These are phyloP conservation scores for Cancer borealis DNA, from an alignment of 2,888 invertebrate genomes.

Conservation along the genomic window DNA sequence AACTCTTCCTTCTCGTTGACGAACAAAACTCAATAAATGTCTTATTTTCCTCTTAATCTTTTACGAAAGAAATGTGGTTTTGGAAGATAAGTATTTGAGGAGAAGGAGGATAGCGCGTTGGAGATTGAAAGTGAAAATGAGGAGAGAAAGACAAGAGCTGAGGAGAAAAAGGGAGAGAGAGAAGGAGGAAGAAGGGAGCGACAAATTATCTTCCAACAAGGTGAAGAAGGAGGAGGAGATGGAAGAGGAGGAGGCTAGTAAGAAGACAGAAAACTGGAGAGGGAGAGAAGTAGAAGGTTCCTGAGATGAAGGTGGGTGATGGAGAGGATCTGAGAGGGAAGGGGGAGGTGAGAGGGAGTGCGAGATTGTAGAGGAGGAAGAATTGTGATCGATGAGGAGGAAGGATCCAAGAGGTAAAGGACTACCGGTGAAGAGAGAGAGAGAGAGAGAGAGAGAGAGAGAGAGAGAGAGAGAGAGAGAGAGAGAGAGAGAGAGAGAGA, in stretches of 20 bases:
- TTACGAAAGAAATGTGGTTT: background rate
- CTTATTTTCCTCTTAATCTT: background rate
- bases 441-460: background rate
- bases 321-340: background rate
- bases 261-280: no score
- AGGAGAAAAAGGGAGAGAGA: no score
- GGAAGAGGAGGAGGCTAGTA: no score
- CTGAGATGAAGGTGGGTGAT: no score
- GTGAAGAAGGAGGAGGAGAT: background rate
- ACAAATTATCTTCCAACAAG: background rate
- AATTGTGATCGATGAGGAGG: conserved; percentile 17
- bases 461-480: conserved; percentile 5
- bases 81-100: background rate
- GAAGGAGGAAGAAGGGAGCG: background rate
- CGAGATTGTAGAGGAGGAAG: conserved; percentile 26
- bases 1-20: background rate
- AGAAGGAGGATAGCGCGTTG: background rate
- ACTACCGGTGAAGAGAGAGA: no score
- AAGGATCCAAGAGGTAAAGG: no score
- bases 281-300: no score
- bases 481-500: conserved; percentile 3
- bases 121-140: no score
- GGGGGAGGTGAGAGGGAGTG: background rate
- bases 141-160: no score
- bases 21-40: background rate